Evolutionary conservation across 2,888 invertebrate species (phyloP).

Genomic region (Drosophila tanythrix): DNA sequence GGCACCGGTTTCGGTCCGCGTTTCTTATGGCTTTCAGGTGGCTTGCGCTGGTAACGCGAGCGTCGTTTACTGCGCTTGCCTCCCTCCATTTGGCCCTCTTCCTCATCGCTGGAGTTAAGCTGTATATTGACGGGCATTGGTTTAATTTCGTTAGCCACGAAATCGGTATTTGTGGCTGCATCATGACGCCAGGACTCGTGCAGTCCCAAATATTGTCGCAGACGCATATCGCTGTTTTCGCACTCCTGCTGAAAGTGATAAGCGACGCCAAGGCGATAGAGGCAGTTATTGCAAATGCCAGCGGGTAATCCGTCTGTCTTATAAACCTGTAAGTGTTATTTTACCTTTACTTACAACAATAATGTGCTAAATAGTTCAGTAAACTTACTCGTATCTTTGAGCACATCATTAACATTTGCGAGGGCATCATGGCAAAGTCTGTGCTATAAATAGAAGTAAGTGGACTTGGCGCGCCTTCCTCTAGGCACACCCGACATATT

Average conservation of each 20-base stretch:
- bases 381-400: constrained; percentile 86
- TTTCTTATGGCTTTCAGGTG: constrained; percentile 87
- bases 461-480: constrained; percentile 87
- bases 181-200: constrained; percentile 84
- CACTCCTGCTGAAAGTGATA: constrained; percentile 88
- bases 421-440: constrained; percentile 87
- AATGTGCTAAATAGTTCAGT: not conserved
- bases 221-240: constrained; percentile 87
- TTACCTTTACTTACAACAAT: not conserved
- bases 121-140: constrained; percentile 43
- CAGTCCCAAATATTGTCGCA: constrained; percentile 87
- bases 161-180: constrained; percentile 87
- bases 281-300: constrained; percentile 88
- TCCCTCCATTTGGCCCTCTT: constrained; percentile 67
- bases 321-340: constrained; percentile 81
- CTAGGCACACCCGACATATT: constrained; percentile 88
- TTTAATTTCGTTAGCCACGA: constrained; percentile 51
- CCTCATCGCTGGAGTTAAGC: constrained; percentile 63
- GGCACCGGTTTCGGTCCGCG: constrained; percentile 88
- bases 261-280: constrained; percentile 87
- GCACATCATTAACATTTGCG: constrained; percentile 87
- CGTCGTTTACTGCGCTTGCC: constrained; percentile 78
- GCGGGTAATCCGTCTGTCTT: constrained; percentile 87
- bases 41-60: constrained; percentile 86
- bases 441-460: constrained; percentile 87